Percentiles rank a stretch among this genome's conserved stretches.
Conservation (phyloP, 2,888 invertebrate genomes). For the Sarcophaga caerulescens region DNA sequence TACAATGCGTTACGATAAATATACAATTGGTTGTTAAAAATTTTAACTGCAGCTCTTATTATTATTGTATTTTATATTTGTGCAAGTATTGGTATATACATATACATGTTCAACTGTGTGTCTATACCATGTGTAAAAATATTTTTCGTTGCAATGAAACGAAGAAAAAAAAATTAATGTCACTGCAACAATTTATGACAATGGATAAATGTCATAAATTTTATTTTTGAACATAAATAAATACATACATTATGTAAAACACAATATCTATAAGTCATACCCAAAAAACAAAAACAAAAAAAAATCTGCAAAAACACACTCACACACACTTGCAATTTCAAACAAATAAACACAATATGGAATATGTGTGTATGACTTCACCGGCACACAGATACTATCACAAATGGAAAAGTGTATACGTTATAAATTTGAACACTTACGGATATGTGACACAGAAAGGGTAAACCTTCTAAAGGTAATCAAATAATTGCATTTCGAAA, state of each 20-base stretch:
- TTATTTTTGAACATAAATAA: conserved; percentile 67
- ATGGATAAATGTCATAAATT: conserved; percentile 72
- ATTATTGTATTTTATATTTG: conserved; percentile 39
- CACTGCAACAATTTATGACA: conserved; percentile 72
- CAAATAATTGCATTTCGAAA: no score
- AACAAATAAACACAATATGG: neutral
- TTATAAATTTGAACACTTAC: neutral
- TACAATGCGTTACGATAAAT: conserved; percentile 33
- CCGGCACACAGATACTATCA: conserved; percentile 7
- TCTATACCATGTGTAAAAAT: neutral
- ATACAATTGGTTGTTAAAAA: conserved; percentile 67
- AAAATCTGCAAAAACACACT: neutral
- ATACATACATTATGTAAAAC: conserved; percentile 68
- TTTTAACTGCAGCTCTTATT: conserved; percentile 64
- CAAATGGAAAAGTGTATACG: conserved; percentile 11
- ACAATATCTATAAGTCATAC: conserved; percentile 66
- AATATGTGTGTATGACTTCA: neutral
- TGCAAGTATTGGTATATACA: conserved; percentile 19
- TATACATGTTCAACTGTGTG: neutral
- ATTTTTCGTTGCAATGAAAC: conserved; percentile 30
- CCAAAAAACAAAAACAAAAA: conserved; percentile 1
- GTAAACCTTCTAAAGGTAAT: conserved; percentile 15
- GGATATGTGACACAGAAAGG: conserved; percentile 21
- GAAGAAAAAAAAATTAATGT: conserved; percentile 47
- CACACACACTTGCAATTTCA: conserved; percentile 17